Percentiles rank a stretch among this genome's conserved stretches.
Evolutionary conservation across 2,888 invertebrate species (phyloP).

Genomic region (Conchocele bisecta): DNA sequence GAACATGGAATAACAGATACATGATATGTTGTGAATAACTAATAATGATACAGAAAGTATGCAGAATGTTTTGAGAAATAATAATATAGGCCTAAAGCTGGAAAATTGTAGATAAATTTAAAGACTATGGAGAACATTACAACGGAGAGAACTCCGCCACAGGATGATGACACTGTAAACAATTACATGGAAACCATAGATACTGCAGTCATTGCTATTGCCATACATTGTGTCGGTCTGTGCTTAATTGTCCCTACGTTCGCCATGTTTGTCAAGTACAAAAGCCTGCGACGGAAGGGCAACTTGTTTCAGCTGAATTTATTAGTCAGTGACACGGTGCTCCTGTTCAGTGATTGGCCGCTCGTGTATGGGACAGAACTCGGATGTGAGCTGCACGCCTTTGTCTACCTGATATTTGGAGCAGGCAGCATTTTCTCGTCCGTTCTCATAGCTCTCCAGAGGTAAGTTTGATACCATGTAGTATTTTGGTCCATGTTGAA

Average conservation of each 20-base stretch:
- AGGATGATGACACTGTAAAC: no score
- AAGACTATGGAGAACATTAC: no score
- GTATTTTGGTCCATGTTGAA: no score
- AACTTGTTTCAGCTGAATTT: conserved; percentile 28
- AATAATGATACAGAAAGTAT: no score
- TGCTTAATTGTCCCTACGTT: conserved; percentile 26
- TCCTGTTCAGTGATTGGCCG: conserved; percentile 26
- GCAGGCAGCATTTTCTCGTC: conserved; percentile 16
- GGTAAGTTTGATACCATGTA: conserved; percentile 18
- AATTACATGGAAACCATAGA: no score
- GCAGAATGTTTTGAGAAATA: no score
- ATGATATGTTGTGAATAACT: no score
- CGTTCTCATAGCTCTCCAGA: conserved; percentile 24
- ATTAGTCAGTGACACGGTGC: conserved; percentile 17
- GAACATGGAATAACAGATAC: no score
- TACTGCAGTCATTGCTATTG: background rate
- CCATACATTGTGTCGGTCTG: conserved; percentile 29
- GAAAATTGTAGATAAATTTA: no score
- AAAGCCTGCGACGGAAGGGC: conserved; percentile 5
- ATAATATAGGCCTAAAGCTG: no score
- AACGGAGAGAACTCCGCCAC: no score
- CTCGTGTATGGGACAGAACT: background rate
- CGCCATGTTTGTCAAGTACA: conserved; percentile 28
- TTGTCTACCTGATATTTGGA: conserved; percentile 29
- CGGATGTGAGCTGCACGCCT: conserved; percentile 20